Evolutionary conservation across 2,888 invertebrate genomes (phyloP), one percentile per base, ranked within the genome.

Genomic region (Erannis defoliaria): DNA sequence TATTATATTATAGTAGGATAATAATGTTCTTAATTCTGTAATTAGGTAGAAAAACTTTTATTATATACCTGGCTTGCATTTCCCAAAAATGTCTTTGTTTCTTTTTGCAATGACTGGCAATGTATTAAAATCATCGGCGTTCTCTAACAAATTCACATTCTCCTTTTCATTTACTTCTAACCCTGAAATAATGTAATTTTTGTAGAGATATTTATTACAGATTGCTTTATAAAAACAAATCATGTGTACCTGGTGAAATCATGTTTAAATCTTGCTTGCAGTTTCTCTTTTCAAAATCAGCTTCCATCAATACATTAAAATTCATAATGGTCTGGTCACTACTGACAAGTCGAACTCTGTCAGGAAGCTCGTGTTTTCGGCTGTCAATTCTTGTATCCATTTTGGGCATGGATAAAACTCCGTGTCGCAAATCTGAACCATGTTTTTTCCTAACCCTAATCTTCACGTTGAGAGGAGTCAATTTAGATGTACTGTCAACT

Each of bases 311-410:
- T 29, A 91, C 75, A 68, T 89, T 81, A 59, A 92, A 92, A 1
- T 88, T 86, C 78, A 89, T 81, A 21, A 92, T 86, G 18, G 90
- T 91, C 66, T 85, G 88, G 54, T 90, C 87, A 66, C 91, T 92
- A 58, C 77, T 85, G 4, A 84, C 80, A 5, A 85, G 66, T 23
- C 82, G 74, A 46, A 89, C 70, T 65, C 78, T 82, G 62, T 85
- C 80, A 6, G 72, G 66, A 6, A 55, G 8, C 18, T 16, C 40
- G 10, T 66, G 67, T 5, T 68, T 57, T 38, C 65, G 56, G 19
- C 4, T 18, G 9, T 51, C 29, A 8, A 2, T 19, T 31, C 16
- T 51, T 2, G 31, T 31, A 29, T 68, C 70, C 35, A 71, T 59
- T 61, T 79, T 83, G n/a, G 83, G 77, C 49, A 80, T 69, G 9